Percentiles rank a stretch among this genome's conserved stretches.
Evolutionary conservation across 1,140 invertebrate genomes (phyloP).

Genomic region (Caenorhabditis tropicalis): DNA sequence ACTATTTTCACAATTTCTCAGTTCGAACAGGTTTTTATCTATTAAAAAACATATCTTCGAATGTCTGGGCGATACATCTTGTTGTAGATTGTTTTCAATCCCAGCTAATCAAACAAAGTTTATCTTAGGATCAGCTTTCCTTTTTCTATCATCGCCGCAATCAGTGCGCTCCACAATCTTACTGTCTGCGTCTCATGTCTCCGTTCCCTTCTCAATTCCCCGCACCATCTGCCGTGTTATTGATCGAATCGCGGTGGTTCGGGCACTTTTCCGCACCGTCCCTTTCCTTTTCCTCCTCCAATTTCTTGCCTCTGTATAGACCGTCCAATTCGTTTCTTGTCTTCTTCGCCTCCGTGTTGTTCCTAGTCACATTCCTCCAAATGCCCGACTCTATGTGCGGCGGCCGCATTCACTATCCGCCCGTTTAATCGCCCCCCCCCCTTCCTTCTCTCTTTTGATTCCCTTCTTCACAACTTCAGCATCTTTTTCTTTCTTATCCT

Average conservation of each 20-base stretch:
- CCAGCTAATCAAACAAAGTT: background rate
- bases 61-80: background rate
- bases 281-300: conserved; percentile 18
- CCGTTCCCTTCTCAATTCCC: background rate
- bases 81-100: background rate
- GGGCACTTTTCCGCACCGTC: conserved; percentile 32
- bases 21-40: no score
- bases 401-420: conserved; percentile 27
- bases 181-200: background rate
- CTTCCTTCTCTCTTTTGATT: background rate
- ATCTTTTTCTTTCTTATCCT: conserved; percentile 21
- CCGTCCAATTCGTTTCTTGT: conserved; percentile 28
- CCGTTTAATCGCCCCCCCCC: conserved; percentile 28
- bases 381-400: conserved; percentile 7
- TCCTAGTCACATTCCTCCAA: conserved; percentile 41
- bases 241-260: conserved; percentile 4
- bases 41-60: no score
- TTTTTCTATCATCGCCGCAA: background rate
- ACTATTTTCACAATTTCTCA: no score
- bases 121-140: background rate
- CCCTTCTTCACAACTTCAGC: conserved; percentile 32
- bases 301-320: conserved; percentile 21
- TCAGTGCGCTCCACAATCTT: background rate
- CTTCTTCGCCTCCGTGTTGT: conserved; percentile 38
- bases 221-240: conserved; percentile 1